Evolutionary conservation across 2,113 vertebrate species (phyloP).

Genomic region (Notarius lentiginosus): DNA sequence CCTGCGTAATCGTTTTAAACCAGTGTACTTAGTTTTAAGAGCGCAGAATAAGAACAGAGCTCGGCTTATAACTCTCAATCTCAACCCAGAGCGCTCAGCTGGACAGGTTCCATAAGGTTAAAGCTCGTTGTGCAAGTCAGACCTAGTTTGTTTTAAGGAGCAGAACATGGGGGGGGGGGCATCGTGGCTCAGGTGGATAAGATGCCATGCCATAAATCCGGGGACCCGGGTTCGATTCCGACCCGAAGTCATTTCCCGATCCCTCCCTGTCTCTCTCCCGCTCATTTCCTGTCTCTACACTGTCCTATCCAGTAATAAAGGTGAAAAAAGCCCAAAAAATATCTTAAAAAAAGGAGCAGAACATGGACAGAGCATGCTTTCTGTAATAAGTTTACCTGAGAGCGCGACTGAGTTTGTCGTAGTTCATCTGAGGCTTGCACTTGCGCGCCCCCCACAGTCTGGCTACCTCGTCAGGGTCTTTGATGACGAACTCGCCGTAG

Average conservation of each 20-base stretch:
- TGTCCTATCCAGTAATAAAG: too few species aligned
- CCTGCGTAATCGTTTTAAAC: not conserved
- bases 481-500: conserved; percentile 91
- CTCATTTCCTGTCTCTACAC: too few species aligned
- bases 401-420: conserved; percentile 86
- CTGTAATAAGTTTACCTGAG: conserved; percentile 68
- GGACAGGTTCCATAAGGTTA: not conserved
- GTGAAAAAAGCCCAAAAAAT: too few species aligned
- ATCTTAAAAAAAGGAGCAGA: not conserved
- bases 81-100: not conserved
- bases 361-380: not conserved
- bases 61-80: not conserved
- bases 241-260: too few species aligned
- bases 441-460: conserved; percentile 88
- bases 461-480: conserved; percentile 85
- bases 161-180: not conserved
- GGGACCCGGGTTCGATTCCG: too few species aligned
- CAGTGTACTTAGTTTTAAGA: not conserved
- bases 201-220: too few species aligned
- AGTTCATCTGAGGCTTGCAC: conserved; percentile 93
- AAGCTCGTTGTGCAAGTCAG: not conserved
- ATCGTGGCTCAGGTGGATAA: too few species aligned
- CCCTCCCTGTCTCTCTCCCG: too few species aligned
- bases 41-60: not conserved
- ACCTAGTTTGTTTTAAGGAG: not conserved